Conservation (phyloP, 2,113 vertebrate species). For the Laticauda colubrina region DNA sequence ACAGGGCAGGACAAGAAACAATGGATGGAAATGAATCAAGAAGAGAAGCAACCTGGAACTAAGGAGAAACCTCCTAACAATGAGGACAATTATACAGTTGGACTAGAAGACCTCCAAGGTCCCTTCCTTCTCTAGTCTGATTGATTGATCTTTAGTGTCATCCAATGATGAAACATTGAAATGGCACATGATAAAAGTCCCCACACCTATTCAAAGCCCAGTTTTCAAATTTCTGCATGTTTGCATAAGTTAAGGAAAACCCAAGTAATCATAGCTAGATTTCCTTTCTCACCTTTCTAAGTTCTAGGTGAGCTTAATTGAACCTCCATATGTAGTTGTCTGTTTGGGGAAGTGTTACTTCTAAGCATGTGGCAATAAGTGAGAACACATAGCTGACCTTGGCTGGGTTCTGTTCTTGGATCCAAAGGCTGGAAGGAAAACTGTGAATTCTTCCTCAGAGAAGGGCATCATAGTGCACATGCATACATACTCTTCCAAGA, state of each 20-base stretch:
- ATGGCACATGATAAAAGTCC: neutral
- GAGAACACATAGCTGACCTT: neutral
- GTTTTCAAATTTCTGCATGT: conserved; percentile 7
- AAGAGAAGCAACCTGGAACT: too few species aligned
- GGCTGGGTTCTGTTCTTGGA: neutral
- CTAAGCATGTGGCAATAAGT: neutral
- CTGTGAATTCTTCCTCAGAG: neutral
- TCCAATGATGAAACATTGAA: neutral
- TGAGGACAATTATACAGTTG: too few species aligned
- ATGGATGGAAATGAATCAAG: too few species aligned
- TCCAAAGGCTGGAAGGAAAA: neutral
- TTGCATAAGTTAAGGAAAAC: neutral
- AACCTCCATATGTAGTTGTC: neutral
- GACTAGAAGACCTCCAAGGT: too few species aligned
- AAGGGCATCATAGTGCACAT: neutral
- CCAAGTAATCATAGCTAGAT: neutral
- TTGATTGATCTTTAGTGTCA: neutral
- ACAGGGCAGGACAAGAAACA: too few species aligned
- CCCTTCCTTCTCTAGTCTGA: too few species aligned
- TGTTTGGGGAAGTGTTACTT: neutral
- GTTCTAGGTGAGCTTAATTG: neutral
- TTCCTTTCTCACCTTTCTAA: neutral
- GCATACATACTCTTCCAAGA: neutral
- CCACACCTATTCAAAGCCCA: neutral
- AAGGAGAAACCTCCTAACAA: too few species aligned